Evolutionary conservation across 64 coral and sea anemone species (phyloP), one percentile per base, ranked within the genome.

Genomic region (Montipora capricornis): DNA sequence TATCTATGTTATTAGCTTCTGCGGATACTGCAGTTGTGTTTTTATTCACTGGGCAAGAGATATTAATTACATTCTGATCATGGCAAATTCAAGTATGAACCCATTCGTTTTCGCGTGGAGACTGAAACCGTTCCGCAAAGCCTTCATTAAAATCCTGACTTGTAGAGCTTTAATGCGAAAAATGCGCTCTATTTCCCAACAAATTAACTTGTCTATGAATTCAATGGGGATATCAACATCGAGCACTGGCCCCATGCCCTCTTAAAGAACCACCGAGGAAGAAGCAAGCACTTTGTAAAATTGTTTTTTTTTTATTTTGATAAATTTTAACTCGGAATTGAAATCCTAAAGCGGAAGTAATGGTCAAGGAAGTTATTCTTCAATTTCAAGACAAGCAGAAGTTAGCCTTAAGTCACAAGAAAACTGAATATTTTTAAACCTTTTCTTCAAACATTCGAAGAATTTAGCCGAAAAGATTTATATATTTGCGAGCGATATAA

Each of bases 41-140:
- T 57, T 61, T 15, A 96, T 99, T n/a, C 95, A 99, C 37, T 96
- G 95, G 98, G 93, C 96, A 68, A 93, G 98, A 5, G 98, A 99
- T 88, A 22, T 99, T 24, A 95, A 99, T 44, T 99, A 96, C 73
- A 59, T 92, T 20, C 90, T 99, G 46, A 87, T 99, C 5, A 49
- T 96, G 37, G 78, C 88, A 3, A 99, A 96, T 62, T 96, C 94
- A 8, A 93, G 95, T 49, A 84, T 96, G 62, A 99, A 99, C 44
- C 96, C 96, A 0, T 91, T 94, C 74, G 58, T 95, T 29, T 97
- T 95, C 48, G 75, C 92, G 0, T 93, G 92, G 92, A 75, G 74
- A 17, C 49, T 93, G 47, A 48, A 73, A 47, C 61, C 58, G 19
- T 93, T 71, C 15, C 74, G 92, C 6, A 81, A 55, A 16, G 92